A percentile compares a stretch with the other conserved stretches of the same genome.
Conservation (phyloP, 2,113 vertebrate genomes). For the Syngnathoides biaculeatus region DNA sequence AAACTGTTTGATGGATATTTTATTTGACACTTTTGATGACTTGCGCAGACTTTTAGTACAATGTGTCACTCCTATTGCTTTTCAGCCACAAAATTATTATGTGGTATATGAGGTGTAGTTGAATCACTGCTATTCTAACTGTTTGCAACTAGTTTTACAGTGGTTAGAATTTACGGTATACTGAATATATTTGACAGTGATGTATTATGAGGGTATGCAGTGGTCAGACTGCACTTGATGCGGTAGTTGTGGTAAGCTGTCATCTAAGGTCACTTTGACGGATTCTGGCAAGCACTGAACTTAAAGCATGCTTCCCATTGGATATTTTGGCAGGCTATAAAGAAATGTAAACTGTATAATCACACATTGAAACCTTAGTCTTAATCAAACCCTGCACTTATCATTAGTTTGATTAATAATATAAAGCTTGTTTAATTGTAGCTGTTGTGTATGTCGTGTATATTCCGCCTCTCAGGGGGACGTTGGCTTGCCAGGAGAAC, state of each 20-base stretch:
- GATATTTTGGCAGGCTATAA: not conserved
- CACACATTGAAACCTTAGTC: not conserved
- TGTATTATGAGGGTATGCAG: not conserved
- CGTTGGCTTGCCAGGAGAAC: slow-evolving; percentile 84
- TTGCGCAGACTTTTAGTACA: not conserved
- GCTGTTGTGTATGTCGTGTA: not conserved
- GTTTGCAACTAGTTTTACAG: not conserved
- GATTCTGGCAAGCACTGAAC: not conserved
- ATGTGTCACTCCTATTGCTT: not conserved
- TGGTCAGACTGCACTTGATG: not conserved
- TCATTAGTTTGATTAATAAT: not conserved
- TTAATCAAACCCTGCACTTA: not conserved
- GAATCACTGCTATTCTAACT: not conserved
- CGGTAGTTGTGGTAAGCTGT: not conserved
- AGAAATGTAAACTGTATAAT: not conserved
- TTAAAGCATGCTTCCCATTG: not conserved
- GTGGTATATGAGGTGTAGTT: not conserved
- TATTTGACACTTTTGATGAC: not conserved
- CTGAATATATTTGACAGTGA: not conserved
- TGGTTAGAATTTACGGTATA: not conserved
- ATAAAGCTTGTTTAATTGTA: not conserved
- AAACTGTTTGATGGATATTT: not conserved
- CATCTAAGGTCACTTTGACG: not conserved
- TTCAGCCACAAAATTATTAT: not conserved
- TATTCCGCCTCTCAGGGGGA: slow-evolving; percentile 78